Conservation (phyloP, 2,888 invertebrate genomes). For the Drosophila infuscata region DNA sequence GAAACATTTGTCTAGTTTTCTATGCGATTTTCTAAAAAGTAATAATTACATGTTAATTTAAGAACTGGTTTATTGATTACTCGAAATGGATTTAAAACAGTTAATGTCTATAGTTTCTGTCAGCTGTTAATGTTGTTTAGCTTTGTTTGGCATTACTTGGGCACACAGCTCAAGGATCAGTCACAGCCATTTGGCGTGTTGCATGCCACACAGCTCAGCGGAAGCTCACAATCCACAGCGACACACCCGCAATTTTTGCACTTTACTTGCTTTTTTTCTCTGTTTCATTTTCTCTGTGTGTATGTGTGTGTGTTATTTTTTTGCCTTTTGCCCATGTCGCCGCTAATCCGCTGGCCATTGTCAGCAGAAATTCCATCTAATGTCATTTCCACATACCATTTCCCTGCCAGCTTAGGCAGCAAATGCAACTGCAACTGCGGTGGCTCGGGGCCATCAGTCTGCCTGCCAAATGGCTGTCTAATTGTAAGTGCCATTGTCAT, state of each 20-base stretch:
- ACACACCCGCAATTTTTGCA: slow-evolving; percentile 46
- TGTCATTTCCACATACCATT: slow-evolving; percentile 62
- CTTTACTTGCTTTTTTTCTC: slow-evolving; percentile 26
- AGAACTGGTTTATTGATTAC: neutral
- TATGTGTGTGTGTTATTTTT: slow-evolving; percentile 9
- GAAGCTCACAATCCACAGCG: slow-evolving; percentile 33
- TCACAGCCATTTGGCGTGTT: slow-evolving; percentile 48
- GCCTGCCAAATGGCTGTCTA: slow-evolving; percentile 58
- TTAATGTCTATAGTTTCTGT: slow-evolving; percentile 43
- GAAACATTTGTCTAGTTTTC: neutral
- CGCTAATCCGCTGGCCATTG: slow-evolving; percentile 74
- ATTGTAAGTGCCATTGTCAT: slow-evolving; percentile 57
- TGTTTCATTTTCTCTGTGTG: slow-evolving; percentile 9
- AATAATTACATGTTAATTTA: neutral
- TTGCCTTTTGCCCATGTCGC: slow-evolving; percentile 47
- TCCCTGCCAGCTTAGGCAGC: slow-evolving; percentile 41
- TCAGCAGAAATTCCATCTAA: slow-evolving; percentile 72
- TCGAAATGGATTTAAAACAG: slow-evolving; percentile 18
- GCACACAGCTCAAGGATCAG: slow-evolving; percentile 66
- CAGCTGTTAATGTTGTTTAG: slow-evolving; percentile 17
- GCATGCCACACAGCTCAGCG: slow-evolving; percentile 45
- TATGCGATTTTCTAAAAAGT: too few relatives aligned
- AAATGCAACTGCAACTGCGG: slow-evolving; percentile 9
- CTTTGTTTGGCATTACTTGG: slow-evolving; percentile 33
- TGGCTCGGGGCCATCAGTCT: slow-evolving; percentile 41